A percentile compares a stretch with the other conserved stretches of the same genome.
phyloP scores from a whole-genome alignment of 2,888 invertebrate genomes.

The Craniophora ligustri region DNA sequence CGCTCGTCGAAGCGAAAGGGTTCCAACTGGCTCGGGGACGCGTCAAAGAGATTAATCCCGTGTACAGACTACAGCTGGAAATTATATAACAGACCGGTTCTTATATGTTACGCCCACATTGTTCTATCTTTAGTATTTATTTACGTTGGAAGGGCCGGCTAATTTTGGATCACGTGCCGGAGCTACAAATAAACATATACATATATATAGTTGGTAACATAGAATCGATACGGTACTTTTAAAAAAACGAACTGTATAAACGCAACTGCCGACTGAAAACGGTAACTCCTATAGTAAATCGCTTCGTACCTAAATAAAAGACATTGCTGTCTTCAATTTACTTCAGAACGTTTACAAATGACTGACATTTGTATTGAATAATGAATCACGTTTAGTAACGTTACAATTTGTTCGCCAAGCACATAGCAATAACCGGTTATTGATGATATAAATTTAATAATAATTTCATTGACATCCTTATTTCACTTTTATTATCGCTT shows the following conservation, averaged over 20 bases:
- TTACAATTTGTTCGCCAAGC: conserved; percentile 22
- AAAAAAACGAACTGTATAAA: not conserved
- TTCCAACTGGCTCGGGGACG: conserved; percentile 25
- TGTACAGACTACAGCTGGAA: conserved; percentile 16
- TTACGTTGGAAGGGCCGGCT: conserved; percentile 19
- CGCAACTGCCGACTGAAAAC: not conserved
- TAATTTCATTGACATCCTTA: conserved; percentile 22
- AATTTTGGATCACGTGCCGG: conserved; percentile 28
- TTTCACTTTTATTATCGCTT: conserved; percentile 20
- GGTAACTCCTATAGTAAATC: conserved; percentile 12
- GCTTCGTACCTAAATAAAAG: conserved; percentile 21
- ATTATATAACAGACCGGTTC: conserved; percentile 16
- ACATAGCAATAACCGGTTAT: conserved; percentile 22
- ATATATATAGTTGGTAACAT: too few relatives aligned
- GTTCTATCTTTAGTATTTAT: conserved; percentile 11
- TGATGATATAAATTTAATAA: conserved; percentile 33
- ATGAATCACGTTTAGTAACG: conserved; percentile 33
- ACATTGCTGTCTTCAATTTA: conserved; percentile 17
- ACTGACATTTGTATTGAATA: conserved; percentile 19
- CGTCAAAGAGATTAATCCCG: conserved; percentile 47
- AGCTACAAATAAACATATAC: too few relatives aligned
- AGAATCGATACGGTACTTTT: not conserved
- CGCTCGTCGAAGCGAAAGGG: conserved; percentile 37
- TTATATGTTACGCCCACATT: conserved; percentile 8
- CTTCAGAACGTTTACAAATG: conserved; percentile 26